These are phyloP conservation scores for Chrysogorgia sp. DNA, from an alignment of 92 coral and sea anemone species.

Conservation along the genomic window DNA sequence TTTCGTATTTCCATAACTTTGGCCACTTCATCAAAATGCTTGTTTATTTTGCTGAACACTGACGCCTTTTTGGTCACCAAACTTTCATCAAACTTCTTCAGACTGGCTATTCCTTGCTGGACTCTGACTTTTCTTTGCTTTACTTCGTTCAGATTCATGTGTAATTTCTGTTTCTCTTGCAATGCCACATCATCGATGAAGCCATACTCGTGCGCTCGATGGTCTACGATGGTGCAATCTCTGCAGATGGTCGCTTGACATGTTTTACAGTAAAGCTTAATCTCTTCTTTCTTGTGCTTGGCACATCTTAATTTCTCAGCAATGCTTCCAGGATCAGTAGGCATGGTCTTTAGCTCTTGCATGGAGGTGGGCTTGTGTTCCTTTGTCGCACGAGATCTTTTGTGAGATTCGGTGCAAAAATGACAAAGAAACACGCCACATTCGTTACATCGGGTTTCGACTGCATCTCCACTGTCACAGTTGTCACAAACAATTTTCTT, in stretches of 20 bases:
- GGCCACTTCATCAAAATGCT: slow-evolving; percentile 32
- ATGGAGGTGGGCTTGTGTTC: slow-evolving; percentile 1
- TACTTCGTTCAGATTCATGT: slow-evolving; percentile 19
- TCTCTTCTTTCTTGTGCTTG: slow-evolving; percentile 66
- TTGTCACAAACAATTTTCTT: slow-evolving; percentile 22
- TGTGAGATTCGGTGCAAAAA: slow-evolving; percentile 36
- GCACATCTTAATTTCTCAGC: slow-evolving; percentile 59
- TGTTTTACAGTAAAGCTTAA: slow-evolving; percentile 69
- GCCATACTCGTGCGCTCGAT: slow-evolving; percentile 63
- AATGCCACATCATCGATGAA: slow-evolving; percentile 58
- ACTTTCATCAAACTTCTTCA: slow-evolving; percentile 25
- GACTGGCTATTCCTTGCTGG: slow-evolving; percentile 15
- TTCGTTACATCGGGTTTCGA: slow-evolving; percentile 25
- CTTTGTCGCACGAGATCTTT: slow-evolving; percentile 32
- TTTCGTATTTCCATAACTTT: slow-evolving; percentile 35
- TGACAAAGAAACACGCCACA: slow-evolving; percentile 46
- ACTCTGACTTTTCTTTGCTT: slow-evolving; percentile 21
- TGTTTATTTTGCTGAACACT: slow-evolving; percentile 41
- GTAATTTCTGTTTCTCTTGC: slow-evolving; percentile 36
- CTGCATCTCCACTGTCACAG: slow-evolving; percentile 33
- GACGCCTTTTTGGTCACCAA: slow-evolving; percentile 9
- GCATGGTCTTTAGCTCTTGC: neutral
- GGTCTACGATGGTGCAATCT: slow-evolving; percentile 70
- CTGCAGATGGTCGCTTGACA: slow-evolving; percentile 67
- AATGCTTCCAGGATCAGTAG: slow-evolving; percentile 53